A percentile compares a stretch with the other conserved stretches of the same genome.
phyloP scores from a whole-genome alignment of 2,797 vertebrate genomes.

The Chelonia mydas region DNA sequence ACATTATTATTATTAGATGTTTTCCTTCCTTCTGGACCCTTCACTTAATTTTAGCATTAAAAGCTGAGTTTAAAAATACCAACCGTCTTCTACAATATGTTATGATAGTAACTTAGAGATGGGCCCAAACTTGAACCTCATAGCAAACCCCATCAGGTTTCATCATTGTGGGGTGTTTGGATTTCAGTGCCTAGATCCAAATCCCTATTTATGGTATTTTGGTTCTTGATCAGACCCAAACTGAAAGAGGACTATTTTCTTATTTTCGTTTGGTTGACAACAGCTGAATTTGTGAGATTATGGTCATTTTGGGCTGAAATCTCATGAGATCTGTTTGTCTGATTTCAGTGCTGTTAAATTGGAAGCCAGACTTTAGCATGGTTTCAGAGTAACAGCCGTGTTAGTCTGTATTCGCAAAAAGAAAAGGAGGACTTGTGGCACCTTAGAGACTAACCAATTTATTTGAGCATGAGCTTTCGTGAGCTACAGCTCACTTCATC shows the following conservation, averaged over 20 bases:
- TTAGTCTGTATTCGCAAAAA: no score
- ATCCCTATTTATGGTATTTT: background rate
- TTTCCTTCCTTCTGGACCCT: background rate
- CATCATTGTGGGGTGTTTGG: background rate
- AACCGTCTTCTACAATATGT: background rate
- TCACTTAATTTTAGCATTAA: background rate
- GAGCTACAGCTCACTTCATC: no score
- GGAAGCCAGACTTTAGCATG: slow-evolving; percentile 33
- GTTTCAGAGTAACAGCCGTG: no score
- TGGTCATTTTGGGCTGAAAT: background rate
- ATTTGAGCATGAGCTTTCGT: no score
- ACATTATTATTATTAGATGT: no score
- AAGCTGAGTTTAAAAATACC: background rate
- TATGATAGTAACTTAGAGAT: background rate
- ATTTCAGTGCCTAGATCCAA: background rate
- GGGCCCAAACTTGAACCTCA: background rate
- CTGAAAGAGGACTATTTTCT: background rate
- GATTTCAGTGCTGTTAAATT: slow-evolving; percentile 31
- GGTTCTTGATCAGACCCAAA: background rate
- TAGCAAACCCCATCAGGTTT: background rate
- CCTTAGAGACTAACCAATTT: no score
- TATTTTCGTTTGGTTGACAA: background rate
- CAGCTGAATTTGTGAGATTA: background rate
- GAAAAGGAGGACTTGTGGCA: no score
- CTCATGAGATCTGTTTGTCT: slow-evolving; percentile 19